Conservation (phyloP, 2,888 invertebrate species). For the Drosophila flavopinicola region DNA sequence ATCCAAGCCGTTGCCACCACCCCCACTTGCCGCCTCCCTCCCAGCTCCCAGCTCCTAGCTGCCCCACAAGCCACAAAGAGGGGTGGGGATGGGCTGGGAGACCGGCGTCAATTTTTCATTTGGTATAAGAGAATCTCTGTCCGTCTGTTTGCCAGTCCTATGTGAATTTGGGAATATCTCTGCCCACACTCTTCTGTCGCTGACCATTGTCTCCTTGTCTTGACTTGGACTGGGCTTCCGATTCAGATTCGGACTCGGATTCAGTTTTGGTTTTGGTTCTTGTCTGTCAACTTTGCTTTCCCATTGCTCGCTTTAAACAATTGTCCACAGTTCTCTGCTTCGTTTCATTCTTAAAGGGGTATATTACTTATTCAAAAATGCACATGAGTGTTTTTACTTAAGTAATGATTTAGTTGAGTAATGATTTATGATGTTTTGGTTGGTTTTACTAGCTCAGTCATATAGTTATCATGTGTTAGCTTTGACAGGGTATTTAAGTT, state of each 20-base stretch:
- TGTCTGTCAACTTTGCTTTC: conserved; percentile 43
- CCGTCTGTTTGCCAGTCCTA: conserved; percentile 16
- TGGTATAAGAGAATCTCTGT: conserved; percentile 31
- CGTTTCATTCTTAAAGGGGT: conserved; percentile 4
- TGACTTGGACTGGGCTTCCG: conserved; percentile 42
- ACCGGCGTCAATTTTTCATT: conserved; percentile 66
- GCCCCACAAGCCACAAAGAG: neutral
- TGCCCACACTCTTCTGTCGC: conserved; percentile 20
- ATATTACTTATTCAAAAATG: neutral
- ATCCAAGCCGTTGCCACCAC: neutral
- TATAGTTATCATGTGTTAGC: conserved; percentile 1
- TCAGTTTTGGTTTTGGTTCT: conserved; percentile 36
- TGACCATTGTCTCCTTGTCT: conserved; percentile 62
- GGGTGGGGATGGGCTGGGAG: neutral
- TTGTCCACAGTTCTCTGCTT: conserved; percentile 27
- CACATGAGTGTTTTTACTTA: neutral
- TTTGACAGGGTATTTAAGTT: conserved; percentile 30
- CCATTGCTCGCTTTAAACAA: conserved; percentile 46
- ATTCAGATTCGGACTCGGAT: conserved; percentile 26
- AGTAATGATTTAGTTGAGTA: neutral
- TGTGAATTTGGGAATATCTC: conserved; percentile 46
- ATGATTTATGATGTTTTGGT: neutral
- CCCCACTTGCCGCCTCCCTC: conserved; percentile 25
- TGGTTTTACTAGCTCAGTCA: neutral
- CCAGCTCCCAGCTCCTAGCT: conserved; percentile 3